Percentiles rank a stretch among this genome's conserved stretches.
Evolutionary conservation across 2,113 vertebrate genomes (phyloP).

Genomic region (Mesoclemmys tuberculata): DNA sequence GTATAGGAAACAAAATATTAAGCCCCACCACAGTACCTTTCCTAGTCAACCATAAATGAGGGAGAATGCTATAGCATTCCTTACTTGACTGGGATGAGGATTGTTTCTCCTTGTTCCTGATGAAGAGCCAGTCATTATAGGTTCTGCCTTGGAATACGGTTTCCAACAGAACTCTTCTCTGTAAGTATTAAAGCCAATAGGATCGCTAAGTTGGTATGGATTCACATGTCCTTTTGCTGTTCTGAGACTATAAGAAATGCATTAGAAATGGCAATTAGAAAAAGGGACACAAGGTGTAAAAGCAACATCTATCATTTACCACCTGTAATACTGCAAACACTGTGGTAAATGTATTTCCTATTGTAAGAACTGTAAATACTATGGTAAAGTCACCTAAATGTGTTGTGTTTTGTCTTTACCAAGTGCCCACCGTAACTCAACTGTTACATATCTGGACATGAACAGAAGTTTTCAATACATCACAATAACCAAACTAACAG

Average conservation of each 20-base stretch:
- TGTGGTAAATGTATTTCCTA: background rate
- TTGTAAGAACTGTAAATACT: background rate
- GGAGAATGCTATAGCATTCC: background rate
- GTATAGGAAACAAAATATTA: background rate
- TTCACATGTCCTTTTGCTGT: conserved; percentile 72
- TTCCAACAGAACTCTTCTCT: conserved; percentile 82
- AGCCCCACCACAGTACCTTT: background rate
- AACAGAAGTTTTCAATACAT: background rate
- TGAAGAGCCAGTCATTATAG: conserved; percentile 57
- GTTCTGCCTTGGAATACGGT: conserved; percentile 70
- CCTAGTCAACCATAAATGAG: background rate
- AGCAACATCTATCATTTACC: background rate
- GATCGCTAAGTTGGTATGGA: conserved; percentile 68
- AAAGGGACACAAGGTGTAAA: background rate
- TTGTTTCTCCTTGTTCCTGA: conserved; percentile 71
- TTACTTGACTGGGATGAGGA: conserved; percentile 77
- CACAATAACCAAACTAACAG: background rate
- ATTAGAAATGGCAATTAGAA: background rate
- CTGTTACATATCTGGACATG: background rate
- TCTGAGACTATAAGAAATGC: conserved; percentile 61
- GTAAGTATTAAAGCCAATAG: conserved; percentile 77
- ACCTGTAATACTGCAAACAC: background rate
- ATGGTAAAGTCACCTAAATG: background rate
- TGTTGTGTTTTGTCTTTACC: background rate
- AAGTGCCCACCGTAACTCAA: background rate